Conservation (phyloP, 2,888 invertebrate genomes). For the Rugalucina vietnamica region DNA sequence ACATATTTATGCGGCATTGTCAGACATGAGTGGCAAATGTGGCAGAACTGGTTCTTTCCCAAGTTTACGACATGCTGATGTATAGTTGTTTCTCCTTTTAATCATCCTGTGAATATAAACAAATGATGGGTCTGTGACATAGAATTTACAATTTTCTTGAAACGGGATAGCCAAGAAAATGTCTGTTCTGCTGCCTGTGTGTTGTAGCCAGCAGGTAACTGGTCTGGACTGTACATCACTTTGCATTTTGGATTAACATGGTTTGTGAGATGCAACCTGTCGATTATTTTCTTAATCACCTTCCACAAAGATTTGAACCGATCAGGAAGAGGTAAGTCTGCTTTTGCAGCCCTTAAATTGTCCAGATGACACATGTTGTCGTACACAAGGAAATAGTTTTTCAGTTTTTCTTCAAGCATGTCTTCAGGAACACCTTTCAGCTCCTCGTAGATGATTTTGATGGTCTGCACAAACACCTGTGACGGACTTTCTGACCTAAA, state of each 20-base stretch:
- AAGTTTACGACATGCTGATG: neutral
- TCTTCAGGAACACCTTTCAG: slow-evolving; percentile 5
- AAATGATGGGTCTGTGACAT: slow-evolving; percentile 38
- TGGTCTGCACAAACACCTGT: slow-evolving; percentile 14
- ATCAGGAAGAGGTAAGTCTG: slow-evolving; percentile 8
- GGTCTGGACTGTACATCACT: slow-evolving; percentile 13
- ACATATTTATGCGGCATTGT: too few relatives aligned
- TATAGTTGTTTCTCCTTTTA: slow-evolving; percentile 12
- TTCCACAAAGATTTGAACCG: slow-evolving; percentile 13
- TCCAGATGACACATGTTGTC: too few relatives aligned
- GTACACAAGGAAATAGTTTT: slow-evolving; percentile 16
- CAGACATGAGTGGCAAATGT: too few relatives aligned
- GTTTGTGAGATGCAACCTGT: slow-evolving; percentile 28
- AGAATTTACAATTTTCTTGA: slow-evolving; percentile 26
- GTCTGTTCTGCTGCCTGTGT: slow-evolving; percentile 36
- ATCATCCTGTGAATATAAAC: slow-evolving; percentile 29
- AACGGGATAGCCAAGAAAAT: slow-evolving; percentile 24
- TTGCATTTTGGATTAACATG: slow-evolving; percentile 22
- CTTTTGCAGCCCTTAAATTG: slow-evolving; percentile 1
- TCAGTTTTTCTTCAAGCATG: slow-evolving; percentile 1
- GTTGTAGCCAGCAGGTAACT: slow-evolving; percentile 26
- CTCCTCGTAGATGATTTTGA: neutral
- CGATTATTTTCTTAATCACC: slow-evolving; percentile 29
- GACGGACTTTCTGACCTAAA: slow-evolving; percentile 27
- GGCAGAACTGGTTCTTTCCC: neutral